Percentiles rank a stretch among this genome's conserved stretches.
Evolutionary conservation across 2,888 invertebrate genomes (phyloP).

Genomic region (Aphidoletes aphidimyza): DNA sequence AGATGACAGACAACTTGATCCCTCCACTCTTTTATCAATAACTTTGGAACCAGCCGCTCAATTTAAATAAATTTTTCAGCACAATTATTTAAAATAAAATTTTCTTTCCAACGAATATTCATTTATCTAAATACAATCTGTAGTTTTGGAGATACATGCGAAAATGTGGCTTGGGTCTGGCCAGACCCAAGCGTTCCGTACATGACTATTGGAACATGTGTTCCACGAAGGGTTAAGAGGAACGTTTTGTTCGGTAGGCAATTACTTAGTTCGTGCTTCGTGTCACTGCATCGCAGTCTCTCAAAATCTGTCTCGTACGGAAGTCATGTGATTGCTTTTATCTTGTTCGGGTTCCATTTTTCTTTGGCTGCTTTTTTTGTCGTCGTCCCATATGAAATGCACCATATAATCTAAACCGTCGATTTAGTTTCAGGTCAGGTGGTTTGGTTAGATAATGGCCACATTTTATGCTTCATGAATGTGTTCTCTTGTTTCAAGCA

Average conservation of each 20-base stretch:
- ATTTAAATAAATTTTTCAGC: too few relatives aligned
- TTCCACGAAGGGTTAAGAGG: neutral
- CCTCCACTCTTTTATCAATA: too few relatives aligned
- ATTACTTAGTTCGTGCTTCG: neutral
- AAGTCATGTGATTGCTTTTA: neutral
- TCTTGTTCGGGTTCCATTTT: neutral
- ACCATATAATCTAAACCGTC: neutral
- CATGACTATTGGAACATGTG: too few relatives aligned
- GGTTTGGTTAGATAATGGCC: conserved; percentile 33
- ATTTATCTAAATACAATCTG: too few relatives aligned
- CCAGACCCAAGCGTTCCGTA: too few relatives aligned
- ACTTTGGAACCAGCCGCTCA: too few relatives aligned
- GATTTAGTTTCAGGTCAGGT: conserved; percentile 40
- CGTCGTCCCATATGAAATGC: neutral
- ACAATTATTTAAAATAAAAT: too few relatives aligned
- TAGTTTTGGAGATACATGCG: too few relatives aligned
- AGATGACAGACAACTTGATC: too few relatives aligned
- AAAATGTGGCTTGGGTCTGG: too few relatives aligned
- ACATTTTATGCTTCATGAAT: neutral
- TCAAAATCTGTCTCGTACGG: neutral
- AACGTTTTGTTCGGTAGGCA: neutral
- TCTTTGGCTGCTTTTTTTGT: neutral
- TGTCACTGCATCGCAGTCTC: neutral
- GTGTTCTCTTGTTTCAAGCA: neutral
- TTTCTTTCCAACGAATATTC: too few relatives aligned